A percentile compares a stretch with the other conserved stretches of the same genome.
phyloP scores from a whole-genome alignment of 2,113 vertebrate genomes.

The Sarotherodon lohbergeri region DNA sequence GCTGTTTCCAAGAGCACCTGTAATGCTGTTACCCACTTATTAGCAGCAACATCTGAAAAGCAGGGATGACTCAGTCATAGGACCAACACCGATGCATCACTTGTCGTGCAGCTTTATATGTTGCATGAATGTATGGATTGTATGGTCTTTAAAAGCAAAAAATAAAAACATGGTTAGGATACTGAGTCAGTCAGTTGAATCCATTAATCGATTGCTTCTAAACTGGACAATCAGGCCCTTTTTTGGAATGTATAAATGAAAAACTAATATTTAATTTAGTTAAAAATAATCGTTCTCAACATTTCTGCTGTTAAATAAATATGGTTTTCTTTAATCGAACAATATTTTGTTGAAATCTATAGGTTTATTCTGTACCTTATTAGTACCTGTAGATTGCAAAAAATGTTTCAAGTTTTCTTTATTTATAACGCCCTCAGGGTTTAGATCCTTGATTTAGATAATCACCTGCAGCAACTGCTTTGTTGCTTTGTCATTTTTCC shows the following conservation, averaged over 20 bases:
- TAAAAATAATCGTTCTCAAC: not conserved
- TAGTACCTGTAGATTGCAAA: not conserved
- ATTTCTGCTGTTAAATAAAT: not conserved
- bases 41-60: not conserved
- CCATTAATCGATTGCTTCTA: not conserved
- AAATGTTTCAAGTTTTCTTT: not conserved
- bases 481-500: not conserved
- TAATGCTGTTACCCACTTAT: not conserved
- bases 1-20: not conserved
- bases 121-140: not conserved
- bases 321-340: not conserved
- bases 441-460: not conserved
- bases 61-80: not conserved
- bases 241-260: not conserved
- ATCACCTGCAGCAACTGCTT: not conserved
- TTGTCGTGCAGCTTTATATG: not conserved
- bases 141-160: not conserved
- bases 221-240: not conserved
- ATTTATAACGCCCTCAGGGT: fast-evolving
- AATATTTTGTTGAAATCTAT: not conserved
- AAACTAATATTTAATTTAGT: not conserved
- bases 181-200: fast-evolving
- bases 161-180: not conserved
- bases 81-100: not conserved
- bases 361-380: not conserved